phyloP scores from a whole-genome alignment of 2,888 invertebrate genomes.

The Drosophila phalerata region DNA sequence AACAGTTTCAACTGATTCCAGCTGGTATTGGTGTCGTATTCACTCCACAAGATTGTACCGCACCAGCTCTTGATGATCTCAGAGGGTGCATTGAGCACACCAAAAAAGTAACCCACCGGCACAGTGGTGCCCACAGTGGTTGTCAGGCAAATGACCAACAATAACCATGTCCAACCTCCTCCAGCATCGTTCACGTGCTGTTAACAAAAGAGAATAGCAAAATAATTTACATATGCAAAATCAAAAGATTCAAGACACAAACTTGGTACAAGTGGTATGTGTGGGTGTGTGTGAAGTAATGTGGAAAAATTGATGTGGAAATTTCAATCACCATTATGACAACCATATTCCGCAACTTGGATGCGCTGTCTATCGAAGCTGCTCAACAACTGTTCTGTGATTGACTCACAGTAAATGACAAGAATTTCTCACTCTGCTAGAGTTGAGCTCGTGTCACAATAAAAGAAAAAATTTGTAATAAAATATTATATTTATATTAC shows the following conservation, averaged over 20 bases:
- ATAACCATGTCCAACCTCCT: conserved; percentile 78
- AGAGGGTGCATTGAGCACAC: conserved; percentile 93
- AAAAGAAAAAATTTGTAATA: too few relatives aligned
- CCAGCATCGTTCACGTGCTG: conserved; percentile 53
- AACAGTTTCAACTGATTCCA: conserved; percentile 87
- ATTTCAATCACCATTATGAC: conserved; percentile 55
- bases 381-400: conserved; percentile 15
- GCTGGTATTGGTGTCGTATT: conserved; percentile 87
- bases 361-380: conserved; percentile 22
- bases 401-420: conserved; percentile 4
- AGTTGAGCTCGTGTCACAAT: conserved; percentile 15
- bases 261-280: conserved; percentile 37
- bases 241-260: conserved; percentile 72
- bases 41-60: conserved; percentile 88
- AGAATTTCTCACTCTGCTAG: neutral
- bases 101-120: conserved; percentile 93
- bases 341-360: conserved; percentile 40
- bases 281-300: neutral
- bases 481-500: neutral
- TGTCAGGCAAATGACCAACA: conserved; percentile 89
- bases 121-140: conserved; percentile 91
- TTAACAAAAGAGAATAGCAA: neutral
- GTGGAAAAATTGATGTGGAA: neutral
- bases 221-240: conserved; percentile 31
- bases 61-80: conserved; percentile 90